These are phyloP conservation scores for Mohoua ochrocephala DNA, from an alignment of 2,113 vertebrate species.

Conservation along the genomic window DNA sequence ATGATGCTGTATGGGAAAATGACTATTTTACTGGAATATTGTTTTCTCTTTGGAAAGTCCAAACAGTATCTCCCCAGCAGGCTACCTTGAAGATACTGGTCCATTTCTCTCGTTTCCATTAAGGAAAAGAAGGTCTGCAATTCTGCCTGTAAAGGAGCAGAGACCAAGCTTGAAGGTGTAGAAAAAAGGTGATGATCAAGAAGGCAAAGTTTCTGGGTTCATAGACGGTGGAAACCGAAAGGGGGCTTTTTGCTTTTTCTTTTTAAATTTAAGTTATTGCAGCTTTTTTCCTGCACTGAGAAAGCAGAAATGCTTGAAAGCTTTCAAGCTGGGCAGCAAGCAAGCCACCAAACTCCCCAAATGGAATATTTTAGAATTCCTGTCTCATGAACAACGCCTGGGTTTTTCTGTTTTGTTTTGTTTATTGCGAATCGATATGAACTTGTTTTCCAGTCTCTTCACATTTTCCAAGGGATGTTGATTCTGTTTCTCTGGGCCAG, in stretches of 20 bases:
- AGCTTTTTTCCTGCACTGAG: background rate
- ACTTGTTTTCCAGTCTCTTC: background rate
- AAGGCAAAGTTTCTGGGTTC: background rate
- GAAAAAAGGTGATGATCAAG: background rate
- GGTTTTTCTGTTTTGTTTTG: background rate
- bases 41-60: background rate
- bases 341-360: background rate
- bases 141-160: background rate
- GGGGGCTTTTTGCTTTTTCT: background rate
- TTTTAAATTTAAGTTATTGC: background rate
- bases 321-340: background rate
- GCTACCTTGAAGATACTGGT: background rate
- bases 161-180: background rate
- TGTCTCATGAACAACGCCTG: background rate
- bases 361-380: slow-evolving; percentile 22
- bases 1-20: background rate
- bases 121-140: background rate
- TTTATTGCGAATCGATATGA: background rate
- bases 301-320: background rate
- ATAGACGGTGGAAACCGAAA: background rate
- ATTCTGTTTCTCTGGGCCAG: background rate
- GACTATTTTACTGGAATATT: background rate
- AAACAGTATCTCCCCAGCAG: background rate
- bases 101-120: background rate
- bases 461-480: background rate